Percentiles rank a stretch among this genome's conserved stretches.
Evolutionary conservation across 2,888 invertebrate genomes (phyloP).

Genomic region (Andrena bucephala): DNA sequence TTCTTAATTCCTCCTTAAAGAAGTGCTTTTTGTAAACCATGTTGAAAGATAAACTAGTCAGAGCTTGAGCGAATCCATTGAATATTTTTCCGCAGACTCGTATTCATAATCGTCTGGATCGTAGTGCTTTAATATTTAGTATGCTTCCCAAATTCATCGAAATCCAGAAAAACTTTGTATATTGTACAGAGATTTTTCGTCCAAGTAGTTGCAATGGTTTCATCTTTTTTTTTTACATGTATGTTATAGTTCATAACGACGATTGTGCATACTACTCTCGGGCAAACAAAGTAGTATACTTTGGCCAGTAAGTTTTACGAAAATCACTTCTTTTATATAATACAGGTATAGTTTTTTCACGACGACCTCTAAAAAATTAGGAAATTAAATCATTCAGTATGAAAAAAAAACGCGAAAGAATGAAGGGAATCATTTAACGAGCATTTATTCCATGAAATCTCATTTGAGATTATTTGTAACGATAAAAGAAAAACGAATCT

Average conservation of each 20-base stretch:
- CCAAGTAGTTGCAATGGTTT: conserved; percentile 5
- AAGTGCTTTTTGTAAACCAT: conserved; percentile 59
- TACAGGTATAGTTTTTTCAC: conserved; percentile 46
- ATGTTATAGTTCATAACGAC: conserved; percentile 36
- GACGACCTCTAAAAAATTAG: conserved; percentile 37
- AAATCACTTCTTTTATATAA: conserved; percentile 50
- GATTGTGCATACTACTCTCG: conserved; percentile 51
- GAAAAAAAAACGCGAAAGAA: conserved; percentile 27
- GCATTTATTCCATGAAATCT: conserved; percentile 59
- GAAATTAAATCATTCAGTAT: conserved; percentile 28
- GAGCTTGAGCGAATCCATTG: conserved; percentile 43
- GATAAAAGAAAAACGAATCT: conserved; percentile 45
- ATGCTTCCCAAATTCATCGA: conserved; percentile 15
- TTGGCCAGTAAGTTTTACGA: conserved; percentile 63
- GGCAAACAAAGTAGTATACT: conserved; percentile 34
- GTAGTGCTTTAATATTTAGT: background rate
- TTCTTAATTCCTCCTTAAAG: conserved; percentile 40
- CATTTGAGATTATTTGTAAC: conserved; percentile 52
- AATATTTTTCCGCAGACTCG: conserved; percentile 36
- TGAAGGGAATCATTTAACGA: conserved; percentile 51
- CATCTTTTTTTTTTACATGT: conserved; percentile 18
- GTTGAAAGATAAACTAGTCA: conserved; percentile 58
- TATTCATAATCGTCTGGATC: conserved; percentile 52
- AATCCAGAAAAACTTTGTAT: background rate
- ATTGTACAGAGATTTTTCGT: conserved; percentile 14